A percentile compares a stretch with the other conserved stretches of the same genome.
Evolutionary conservation across 2,113 vertebrate genomes (phyloP).

Genomic region (Butastur rufipennis): DNA sequence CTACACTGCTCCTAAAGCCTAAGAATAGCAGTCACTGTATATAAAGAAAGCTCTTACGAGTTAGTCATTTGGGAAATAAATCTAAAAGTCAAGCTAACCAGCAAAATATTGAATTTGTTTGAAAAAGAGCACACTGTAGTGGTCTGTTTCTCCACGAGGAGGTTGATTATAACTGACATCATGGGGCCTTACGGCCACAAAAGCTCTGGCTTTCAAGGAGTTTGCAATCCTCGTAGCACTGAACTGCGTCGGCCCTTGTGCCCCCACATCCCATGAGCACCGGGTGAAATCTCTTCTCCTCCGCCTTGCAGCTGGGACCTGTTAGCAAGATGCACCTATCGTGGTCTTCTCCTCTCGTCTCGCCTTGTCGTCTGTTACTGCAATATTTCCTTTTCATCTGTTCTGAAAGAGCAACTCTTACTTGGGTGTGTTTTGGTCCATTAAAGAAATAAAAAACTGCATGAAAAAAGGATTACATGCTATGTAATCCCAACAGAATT

Average conservation of each 20-base stretch:
- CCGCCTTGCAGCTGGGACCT: not conserved
- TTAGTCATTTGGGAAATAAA: not conserved
- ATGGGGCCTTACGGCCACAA: not conserved
- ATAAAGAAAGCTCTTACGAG: not conserved
- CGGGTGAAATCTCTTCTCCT: not conserved
- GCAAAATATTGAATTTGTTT: not conserved
- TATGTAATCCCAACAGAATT: not conserved
- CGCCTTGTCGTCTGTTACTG: rapidly evolving
- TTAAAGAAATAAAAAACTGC: not conserved
- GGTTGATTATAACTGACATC: not conserved
- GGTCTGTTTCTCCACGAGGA: not conserved
- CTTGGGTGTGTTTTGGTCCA: not conserved
- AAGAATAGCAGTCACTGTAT: not conserved
- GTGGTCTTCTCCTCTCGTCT: rapidly evolving
- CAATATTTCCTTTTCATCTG: not conserved
- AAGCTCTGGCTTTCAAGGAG: not conserved
- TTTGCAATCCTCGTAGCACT: not conserved
- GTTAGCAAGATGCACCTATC: rapidly evolving
- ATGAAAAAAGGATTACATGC: not conserved
- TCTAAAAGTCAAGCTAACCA: not conserved
- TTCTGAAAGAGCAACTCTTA: not conserved
- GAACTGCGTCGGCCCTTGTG: rapidly evolving
- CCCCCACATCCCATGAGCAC: rapidly evolving
- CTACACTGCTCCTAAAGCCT: not conserved
- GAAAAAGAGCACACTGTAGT: not conserved